phyloP scores from a whole-genome alignment of 2,797 vertebrate genomes.

The Acanthurus tractus region DNA sequence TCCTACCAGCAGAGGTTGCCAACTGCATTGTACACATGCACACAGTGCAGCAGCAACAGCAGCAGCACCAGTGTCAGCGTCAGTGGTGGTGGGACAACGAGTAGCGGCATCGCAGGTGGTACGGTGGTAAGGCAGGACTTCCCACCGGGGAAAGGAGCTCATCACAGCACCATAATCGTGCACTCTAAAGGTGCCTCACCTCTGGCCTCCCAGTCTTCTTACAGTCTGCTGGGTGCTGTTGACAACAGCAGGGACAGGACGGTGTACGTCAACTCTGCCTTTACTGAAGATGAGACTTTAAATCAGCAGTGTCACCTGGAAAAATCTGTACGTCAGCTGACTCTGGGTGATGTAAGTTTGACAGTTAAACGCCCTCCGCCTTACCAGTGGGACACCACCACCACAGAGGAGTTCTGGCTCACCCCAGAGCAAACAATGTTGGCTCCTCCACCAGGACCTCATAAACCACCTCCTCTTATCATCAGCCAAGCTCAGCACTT shows the following conservation, averaged over 20 bases:
- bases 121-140: conserved; percentile 90
- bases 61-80: conserved; percentile 83
- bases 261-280: conserved; percentile 97
- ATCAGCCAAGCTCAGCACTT: conserved; percentile 93
- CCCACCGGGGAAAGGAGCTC: conserved; percentile 85
- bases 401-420: conserved; percentile 96
- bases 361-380: conserved; percentile 93
- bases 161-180: conserved; percentile 92
- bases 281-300: conserved; percentile 95
- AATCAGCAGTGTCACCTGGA: conserved; percentile 91
- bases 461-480: conserved; percentile 91
- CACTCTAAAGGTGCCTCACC: conserved; percentile 92
- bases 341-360: conserved; percentile 81
- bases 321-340: conserved; percentile 83
- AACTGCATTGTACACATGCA: conserved; percentile 94
- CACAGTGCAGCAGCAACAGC: conserved; percentile 92
- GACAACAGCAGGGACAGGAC: conserved; percentile 92
- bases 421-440: conserved; percentile 93
- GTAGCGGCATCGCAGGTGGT: conserved; percentile 85
- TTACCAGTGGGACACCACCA: conserved; percentile 95
- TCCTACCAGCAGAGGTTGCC: conserved; percentile 92
- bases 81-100: conserved; percentile 79
- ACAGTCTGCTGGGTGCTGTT: conserved; percentile 91
- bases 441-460: conserved; percentile 86
- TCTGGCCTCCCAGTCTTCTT: conserved; percentile 94